Evolutionary conservation across 2,888 invertebrate species (phyloP).

Genomic region (Ligdia adustata): DNA sequence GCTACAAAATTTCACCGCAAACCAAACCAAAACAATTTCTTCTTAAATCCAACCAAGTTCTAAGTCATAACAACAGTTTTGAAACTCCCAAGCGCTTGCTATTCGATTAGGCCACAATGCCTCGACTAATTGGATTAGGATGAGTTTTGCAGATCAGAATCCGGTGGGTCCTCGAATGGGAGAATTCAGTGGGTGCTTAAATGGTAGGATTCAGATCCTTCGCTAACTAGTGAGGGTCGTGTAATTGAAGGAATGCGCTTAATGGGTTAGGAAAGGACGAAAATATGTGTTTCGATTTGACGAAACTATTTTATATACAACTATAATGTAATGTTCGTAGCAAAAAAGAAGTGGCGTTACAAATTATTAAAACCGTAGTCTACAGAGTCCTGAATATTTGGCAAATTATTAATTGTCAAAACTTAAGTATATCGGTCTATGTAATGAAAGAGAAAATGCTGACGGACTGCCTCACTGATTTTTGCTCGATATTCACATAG

Average conservation of each 20-base stretch:
- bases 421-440: too few relatives aligned
- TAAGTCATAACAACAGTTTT: slow-evolving; percentile 35
- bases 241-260: slow-evolving; percentile 6
- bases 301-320: too few relatives aligned
- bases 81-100: slow-evolving; percentile 34
- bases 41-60: slow-evolving; percentile 26
- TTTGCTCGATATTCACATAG: too few relatives aligned
- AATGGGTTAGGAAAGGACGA: neutral
- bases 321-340: too few relatives aligned
- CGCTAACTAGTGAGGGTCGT: slow-evolving; percentile 28
- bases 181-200: slow-evolving; percentile 24
- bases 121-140: slow-evolving; percentile 59
- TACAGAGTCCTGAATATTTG: too few relatives aligned
- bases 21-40: slow-evolving; percentile 20
- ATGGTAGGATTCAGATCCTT: slow-evolving; percentile 12
- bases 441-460: too few relatives aligned
- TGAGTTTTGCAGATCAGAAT: slow-evolving; percentile 57
- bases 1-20: neutral
- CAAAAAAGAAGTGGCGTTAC: too few relatives aligned
- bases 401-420: too few relatives aligned
- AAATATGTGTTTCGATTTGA: too few relatives aligned
- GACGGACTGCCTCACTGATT: too few relatives aligned
- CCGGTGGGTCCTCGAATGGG: slow-evolving; percentile 24
- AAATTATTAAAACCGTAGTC: too few relatives aligned
- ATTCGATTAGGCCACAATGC: slow-evolving; percentile 46